These are phyloP conservation scores for Neodiprion virginianus DNA, from an alignment of 1,140 invertebrate genomes.

Conservation along the genomic window DNA sequence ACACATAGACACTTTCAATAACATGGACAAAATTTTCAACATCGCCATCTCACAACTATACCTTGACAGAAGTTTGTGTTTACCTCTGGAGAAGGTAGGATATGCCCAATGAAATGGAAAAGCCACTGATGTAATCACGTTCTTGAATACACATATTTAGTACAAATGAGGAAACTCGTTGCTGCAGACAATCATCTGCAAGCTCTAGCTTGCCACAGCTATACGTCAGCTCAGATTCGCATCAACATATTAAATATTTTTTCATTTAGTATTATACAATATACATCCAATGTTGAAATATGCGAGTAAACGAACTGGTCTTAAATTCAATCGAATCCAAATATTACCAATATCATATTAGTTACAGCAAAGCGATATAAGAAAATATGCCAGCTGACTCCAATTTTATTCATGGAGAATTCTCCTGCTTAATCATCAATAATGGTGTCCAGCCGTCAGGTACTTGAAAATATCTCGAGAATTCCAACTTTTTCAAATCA, in stretches of 20 bases:
- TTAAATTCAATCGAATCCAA: background rate
- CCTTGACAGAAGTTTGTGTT: background rate
- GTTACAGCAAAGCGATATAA: background rate
- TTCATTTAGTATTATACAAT: background rate
- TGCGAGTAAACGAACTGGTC: background rate
- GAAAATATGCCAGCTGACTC: background rate
- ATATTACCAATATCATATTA: background rate
- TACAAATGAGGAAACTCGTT: background rate
- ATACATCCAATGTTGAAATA: background rate
- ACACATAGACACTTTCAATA: no score
- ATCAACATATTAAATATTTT: background rate
- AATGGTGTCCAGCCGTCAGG: no score
- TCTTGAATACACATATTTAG: background rate
- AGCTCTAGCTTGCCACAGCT: background rate
- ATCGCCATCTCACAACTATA: background rate
- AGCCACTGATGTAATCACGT: background rate
- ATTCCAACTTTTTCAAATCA: no score
- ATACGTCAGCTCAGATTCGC: background rate
- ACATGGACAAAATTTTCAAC: background rate
- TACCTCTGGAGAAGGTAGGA: no score
- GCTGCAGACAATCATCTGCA: background rate
- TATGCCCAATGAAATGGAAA: no score
- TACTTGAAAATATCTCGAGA: no score
- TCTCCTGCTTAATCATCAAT: no score
- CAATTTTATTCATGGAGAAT: no score